Evolutionary conservation across 2,113 vertebrate species (phyloP).

Genomic region (Oxyruncus cristatus): DNA sequence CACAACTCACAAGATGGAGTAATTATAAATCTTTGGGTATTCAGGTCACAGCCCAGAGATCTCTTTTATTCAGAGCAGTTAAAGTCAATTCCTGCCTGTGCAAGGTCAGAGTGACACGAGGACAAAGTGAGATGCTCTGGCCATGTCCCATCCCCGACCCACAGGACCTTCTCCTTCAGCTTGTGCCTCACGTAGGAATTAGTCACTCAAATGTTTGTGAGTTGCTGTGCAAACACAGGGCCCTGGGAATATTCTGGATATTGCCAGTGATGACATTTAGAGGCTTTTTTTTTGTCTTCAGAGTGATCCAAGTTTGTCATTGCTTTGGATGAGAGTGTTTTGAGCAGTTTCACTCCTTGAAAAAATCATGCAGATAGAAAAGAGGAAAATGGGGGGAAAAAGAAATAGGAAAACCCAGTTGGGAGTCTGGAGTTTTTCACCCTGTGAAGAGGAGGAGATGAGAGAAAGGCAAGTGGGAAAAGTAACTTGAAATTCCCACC

Average conservation of each 20-base stretch:
- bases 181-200: accelerated
- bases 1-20: not conserved
- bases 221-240: not conserved
- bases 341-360: not conserved
- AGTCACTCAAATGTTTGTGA: not conserved
- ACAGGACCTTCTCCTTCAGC: not conserved
- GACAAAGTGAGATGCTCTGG: not conserved
- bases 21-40: not conserved
- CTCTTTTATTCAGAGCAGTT: not conserved
- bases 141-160: not conserved
- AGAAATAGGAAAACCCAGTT: not conserved
- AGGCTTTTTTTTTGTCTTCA: not conserved
- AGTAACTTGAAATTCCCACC: not conserved
- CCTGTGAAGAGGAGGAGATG: not conserved
- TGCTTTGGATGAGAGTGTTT: not conserved
- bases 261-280: not conserved
- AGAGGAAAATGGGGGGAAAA: accelerated
- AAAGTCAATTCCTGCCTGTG: not conserved
- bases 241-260: not conserved
- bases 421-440: not conserved
- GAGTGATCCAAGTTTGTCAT: not conserved
- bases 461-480: not conserved
- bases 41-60: not conserved
- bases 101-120: not conserved
- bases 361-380: not conserved